Evolutionary conservation across 2,113 vertebrate genomes (phyloP), one percentile per base, ranked within the genome.

Genomic region (Saccopteryx leptura): DNA sequence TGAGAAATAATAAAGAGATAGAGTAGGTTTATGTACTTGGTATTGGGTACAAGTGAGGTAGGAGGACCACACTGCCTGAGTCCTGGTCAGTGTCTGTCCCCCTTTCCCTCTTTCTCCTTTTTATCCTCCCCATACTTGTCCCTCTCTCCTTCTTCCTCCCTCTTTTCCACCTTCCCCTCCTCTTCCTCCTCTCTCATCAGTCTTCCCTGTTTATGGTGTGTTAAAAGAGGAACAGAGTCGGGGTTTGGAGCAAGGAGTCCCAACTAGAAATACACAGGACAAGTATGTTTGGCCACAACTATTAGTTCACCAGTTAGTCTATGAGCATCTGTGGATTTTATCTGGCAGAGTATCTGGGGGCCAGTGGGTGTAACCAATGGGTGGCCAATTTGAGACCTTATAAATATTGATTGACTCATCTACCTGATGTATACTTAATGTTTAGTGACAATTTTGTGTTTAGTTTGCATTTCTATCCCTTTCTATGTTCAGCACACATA

Each of bases 361-460:
- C 17, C 60, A 69, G 46, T 65, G 52, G 15, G 13, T 71, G 24
- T 85, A 48, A 54, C 50, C 48, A 33, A 24, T 76, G 46, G 80
- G 15, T 75, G 46, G 46, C 71, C 48, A 48, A 14, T 80, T 89
- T 61, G 76, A 33, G 12, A 56, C 9, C 26, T 90, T 48, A 9
- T 76, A 56, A 95, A 69, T 81, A 91, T n/a, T 89, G 78, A 85
- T 24, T 69, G 50, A 74, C 48, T 60, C 21, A 31, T 68, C 33
- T 94, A 9, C 50, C 26, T 91, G 50, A 24, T 12, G n/a, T 8
- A 33, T 80, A 74, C 69, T 93, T 94, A 71, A 52, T 91, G 17
- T 80, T 94, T 75, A 84, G 28, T 85, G 61, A 82, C 52, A 52
- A 69, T 76, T 79, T 63, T 71, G 69, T 89, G 83, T 75, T 81